Base-by-base conservation (phyloP, 2,888 invertebrate species). In the Crossocerus cetratus region DNA sequence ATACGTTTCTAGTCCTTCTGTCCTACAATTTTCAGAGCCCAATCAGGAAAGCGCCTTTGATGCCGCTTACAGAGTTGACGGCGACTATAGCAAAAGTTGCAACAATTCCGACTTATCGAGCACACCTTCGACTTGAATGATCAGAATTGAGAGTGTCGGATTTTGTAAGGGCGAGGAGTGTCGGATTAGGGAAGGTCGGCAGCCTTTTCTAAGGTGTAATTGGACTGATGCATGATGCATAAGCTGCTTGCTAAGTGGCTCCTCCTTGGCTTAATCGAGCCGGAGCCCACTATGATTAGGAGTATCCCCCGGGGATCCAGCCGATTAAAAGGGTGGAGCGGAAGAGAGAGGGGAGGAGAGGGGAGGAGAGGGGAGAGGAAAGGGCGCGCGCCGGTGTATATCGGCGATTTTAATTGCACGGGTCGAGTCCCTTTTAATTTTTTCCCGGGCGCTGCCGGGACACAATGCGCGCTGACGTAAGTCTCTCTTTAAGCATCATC, bases 401-500 rank as follows among this genome's bases (percentile, higher is more conserved):
- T 69, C 76, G 71, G 54, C 65, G 65, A 69, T 64, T 66, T 68
- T 77, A 80, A 85, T 84, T 81, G 78, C 68, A 71, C 76, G 66
- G 72, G 74, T 80, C 82, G 77, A 32, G 32, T 83, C 78, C 72
- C 77, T 82, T 83, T 83, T 75, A 82, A 82, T 84, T 82, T 68
- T 73, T 32, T 8, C 32, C 76, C 69, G 60, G 49, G 54, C 61
- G 62, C 73, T 32, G 8, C 32, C 8, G 32, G 32, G 63, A 49
- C 66, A 71, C 72, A 77, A 71, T 74, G 73, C 76, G 42, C 61
- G 76, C 69, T 84, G 85, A 84, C 83, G 84, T 77, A 82, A 85
- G 75, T 66, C 70, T 22, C 74, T 64, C 71, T 76, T 70, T 75
- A 74, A 66, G 65, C 56, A 65, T 72, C 73, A 74, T 76, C 76